A percentile compares a stretch with the other conserved stretches of the same genome.
phyloP scores from a whole-genome alignment of 92 coral and sea anemone genomes.

The Diadumene lineata region DNA sequence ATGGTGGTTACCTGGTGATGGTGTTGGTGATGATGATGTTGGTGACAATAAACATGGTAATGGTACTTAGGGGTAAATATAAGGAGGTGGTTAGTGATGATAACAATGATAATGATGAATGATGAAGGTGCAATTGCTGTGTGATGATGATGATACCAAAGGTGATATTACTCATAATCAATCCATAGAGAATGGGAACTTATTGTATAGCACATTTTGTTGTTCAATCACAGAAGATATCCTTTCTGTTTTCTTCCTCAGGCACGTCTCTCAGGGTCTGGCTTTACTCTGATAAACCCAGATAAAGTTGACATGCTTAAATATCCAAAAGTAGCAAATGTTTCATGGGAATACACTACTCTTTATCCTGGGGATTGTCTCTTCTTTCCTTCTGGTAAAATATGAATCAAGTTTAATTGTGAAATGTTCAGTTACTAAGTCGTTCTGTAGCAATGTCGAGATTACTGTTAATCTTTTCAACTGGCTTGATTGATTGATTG shows the following conservation, averaged over 20 bases:
- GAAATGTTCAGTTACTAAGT: no score
- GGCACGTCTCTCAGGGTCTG: slow-evolving; percentile 78
- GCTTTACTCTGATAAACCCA: slow-evolving; percentile 74
- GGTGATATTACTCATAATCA: no score
- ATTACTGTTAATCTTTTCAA: no score
- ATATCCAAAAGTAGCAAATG: slow-evolving; percentile 77
- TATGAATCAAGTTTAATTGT: no score
- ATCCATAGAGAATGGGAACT: no score
- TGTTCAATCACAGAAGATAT: no score
- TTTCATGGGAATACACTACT: slow-evolving; percentile 90
- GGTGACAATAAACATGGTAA: neutral
- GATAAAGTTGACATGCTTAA: slow-evolving; percentile 70
- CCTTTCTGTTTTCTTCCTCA: slow-evolving; percentile 13
- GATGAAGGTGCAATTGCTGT: no score
- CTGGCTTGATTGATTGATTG: no score
- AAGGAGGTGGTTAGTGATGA: neutral
- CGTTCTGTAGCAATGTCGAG: no score
- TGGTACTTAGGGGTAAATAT: neutral
- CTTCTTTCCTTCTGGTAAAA: slow-evolving; percentile 87
- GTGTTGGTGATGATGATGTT: neutral
- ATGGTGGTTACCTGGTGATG: neutral
- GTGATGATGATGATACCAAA: no score
- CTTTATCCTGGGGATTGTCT: slow-evolving; percentile 92
- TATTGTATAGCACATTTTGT: no score
- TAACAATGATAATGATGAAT: no score